Percentiles rank a stretch among this genome's conserved stretches.
phyloP scores from a whole-genome alignment of 1,140 invertebrate species.

The Nebria ingens region DNA sequence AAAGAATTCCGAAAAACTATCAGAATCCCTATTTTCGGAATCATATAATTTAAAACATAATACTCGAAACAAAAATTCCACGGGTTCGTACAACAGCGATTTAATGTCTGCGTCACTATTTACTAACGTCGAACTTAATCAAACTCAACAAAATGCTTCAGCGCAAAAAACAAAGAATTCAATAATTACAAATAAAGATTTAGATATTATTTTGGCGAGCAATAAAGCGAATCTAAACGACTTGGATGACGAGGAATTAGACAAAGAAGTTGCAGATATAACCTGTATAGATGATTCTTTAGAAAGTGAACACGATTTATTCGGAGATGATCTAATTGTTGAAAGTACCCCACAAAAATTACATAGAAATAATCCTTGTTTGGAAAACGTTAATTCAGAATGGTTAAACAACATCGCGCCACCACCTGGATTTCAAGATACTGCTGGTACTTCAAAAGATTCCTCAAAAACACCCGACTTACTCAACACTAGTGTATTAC shows the following conservation, averaged over 20 bases:
- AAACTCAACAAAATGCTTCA: too few relatives aligned
- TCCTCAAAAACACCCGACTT: neutral
- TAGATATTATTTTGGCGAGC: neutral
- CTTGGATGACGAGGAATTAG: neutral
- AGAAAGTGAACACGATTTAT: constrained; percentile 16
- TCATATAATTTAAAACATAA: too few relatives aligned
- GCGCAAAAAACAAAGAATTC: too few relatives aligned
- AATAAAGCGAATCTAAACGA: too few relatives aligned
- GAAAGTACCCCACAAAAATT: constrained; percentile 23
- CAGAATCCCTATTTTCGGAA: too few relatives aligned
- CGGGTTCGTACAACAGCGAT: too few relatives aligned
- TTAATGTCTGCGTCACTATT: too few relatives aligned
- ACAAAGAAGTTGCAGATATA: neutral
- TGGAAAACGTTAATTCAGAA: neutral
- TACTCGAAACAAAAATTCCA: too few relatives aligned
- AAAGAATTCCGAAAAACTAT: too few relatives aligned
- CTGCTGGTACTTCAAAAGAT: neutral
- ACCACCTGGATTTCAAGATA: constrained; percentile 19
- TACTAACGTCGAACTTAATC: too few relatives aligned
- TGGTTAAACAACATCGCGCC: constrained; percentile 13
- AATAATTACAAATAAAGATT: too few relatives aligned
- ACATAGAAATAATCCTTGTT: neutral
- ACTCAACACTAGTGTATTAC: neutral
- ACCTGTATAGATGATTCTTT: neutral
- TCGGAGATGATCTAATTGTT: constrained; percentile 23